Evolutionary conservation across 2,113 vertebrate genomes (phyloP), one percentile per base, ranked within the genome.

Genomic region (Eclectus roratus): DNA sequence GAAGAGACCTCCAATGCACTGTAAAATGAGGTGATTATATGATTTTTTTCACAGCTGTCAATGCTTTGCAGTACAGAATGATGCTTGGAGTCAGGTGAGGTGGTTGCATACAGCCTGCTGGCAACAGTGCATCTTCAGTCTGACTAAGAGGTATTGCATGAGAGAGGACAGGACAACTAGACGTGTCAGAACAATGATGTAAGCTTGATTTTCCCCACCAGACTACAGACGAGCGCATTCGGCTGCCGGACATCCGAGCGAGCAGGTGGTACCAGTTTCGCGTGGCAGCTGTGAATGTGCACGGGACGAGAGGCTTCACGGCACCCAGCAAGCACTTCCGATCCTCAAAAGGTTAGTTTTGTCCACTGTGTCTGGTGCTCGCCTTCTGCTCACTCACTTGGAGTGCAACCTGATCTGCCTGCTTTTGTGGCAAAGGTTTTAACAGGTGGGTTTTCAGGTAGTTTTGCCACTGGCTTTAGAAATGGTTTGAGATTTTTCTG

Each of bases 241-340:
- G 98, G 88, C 97, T 99, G 98, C 96, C 68, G 0, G 99, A 99
- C 97, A 97, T 98, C 89, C 98, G 99, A 53, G 98, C 99, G 8
- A 99, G 98, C 98, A 96, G 99, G 84, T 99, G 99, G 99, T 99
- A 99, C 98, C 99, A 99, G 98, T 99, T 99, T 98, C 98, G 99
- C 3, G 99, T 99, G 94, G 99, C 99, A 0, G 99, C 99, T 1
- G 98, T 99, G 73, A 99, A 99, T 3, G 98, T 99, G 46, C 99
- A 99, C 1, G 99, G 99, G 64, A 99, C 99, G 1, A 98, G 99
- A 8, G 99, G 99, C 79, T 99, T 99, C 98, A 99, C 99, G 0
- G 98, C 99, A 2, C 99, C 99, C 93, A 99, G 99, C 98, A 99
- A 99, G 80, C 99, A 99, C 97, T 99, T 99, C 98, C 98, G 98